Evolutionary conservation across 2,888 invertebrate species (phyloP), one percentile per base, ranked within the genome.

Genomic region (Zhengitettix transpicula): DNA sequence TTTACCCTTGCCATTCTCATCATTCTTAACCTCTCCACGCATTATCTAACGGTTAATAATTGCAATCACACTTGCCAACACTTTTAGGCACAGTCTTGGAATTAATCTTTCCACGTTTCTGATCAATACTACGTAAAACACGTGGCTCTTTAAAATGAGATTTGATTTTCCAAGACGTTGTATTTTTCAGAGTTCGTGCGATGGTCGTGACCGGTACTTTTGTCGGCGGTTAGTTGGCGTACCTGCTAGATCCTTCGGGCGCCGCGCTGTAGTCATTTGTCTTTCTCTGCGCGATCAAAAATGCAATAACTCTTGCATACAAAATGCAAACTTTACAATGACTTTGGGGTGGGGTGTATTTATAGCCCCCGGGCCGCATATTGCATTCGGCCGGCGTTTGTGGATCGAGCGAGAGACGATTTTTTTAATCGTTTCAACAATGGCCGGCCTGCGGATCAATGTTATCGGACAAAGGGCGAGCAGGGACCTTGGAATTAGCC

Each of bases 251-350:
- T 28, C 28, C 28, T 7, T 28, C 28, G 28, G 28, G 28, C 28
- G 28, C 28, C 28, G 28, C 2, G 28, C 28, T 7, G 28, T 28
- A 55, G 41, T 53, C 60, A 58, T 59, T 61, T 61, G 59, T 54
- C 61, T 59, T 59, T 57, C 28, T 28, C 28, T 41, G 57, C 52
- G 52, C 47, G 55, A 59, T 61, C 59, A 61, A 61, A 61, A 59
- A 59, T 59, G 61, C 57, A 61, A 59, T 61, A 59, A 59, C 61
- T 61, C 59, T 55, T 57, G 61, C 59, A 61, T 52, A 52, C 42
- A 60, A 57, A 56, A 60, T 52, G 60, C 12, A 56, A 54, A 56
- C 55, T 55, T 55, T 40, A 55, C 55, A 55, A 55, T 55, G 55
- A 55, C 55, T 55, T 55, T 55, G 16, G n/a, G 40, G 55, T 14